Conservation (phyloP, 2,888 invertebrate species). For the Parascotia fuliginaria region DNA sequence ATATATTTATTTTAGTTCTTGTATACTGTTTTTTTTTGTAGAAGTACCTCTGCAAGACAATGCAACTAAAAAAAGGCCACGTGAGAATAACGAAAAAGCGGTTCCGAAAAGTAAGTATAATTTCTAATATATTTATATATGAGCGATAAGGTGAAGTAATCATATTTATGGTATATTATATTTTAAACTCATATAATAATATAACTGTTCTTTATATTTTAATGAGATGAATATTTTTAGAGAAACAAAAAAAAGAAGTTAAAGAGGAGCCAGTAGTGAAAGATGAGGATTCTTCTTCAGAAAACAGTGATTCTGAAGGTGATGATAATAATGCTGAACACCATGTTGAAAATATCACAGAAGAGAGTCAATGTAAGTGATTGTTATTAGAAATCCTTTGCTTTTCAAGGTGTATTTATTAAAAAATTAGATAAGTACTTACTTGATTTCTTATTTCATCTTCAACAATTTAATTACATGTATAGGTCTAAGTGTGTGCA, state of each 20-base stretch:
- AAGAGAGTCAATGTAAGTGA: constrained; percentile 66
- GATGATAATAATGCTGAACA: constrained; percentile 41
- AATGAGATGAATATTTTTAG: too few relatives aligned
- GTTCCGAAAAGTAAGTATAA: constrained; percentile 61
- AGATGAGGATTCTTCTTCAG: constrained; percentile 47
- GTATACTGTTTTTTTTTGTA: not conserved
- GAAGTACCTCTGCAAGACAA: constrained; percentile 5
- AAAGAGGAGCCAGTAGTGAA: constrained; percentile 55
- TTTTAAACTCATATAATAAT: too few relatives aligned
- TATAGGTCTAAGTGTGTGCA: too few relatives aligned
- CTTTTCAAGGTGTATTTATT: too few relatives aligned
- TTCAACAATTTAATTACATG: too few relatives aligned
- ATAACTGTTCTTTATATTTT: too few relatives aligned
- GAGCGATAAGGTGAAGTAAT: too few relatives aligned
- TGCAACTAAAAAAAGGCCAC: constrained; percentile 59
- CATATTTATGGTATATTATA: too few relatives aligned
- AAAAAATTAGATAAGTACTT: too few relatives aligned
- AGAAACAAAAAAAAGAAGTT: constrained; percentile 59
- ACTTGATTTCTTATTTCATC: too few relatives aligned
- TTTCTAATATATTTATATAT: too few relatives aligned
- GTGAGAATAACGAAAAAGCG: constrained; percentile 44
- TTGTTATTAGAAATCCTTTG: constrained; percentile 1
- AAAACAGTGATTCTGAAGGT: constrained; percentile 39
- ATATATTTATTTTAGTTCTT: not conserved
- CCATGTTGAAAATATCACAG: constrained; percentile 42